Evolutionary conservation across 2,113 vertebrate species (phyloP), one percentile per base, ranked within the genome.

Genomic region (Rhizomys pruinosus): DNA sequence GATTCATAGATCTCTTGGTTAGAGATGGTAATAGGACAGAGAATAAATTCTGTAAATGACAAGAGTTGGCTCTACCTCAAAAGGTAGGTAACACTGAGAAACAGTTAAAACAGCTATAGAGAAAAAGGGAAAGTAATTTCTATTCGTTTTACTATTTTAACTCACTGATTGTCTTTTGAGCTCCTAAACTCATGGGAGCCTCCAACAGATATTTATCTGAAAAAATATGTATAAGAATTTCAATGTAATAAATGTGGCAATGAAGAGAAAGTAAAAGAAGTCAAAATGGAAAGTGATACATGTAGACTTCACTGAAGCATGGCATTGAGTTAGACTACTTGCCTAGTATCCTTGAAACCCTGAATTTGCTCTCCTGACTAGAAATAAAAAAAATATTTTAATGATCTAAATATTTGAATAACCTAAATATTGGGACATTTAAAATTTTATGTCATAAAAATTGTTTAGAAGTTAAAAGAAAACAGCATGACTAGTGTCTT

Each of bases 391-490:
- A 20, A 29, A 0, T 5, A 12, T 61, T 68, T 66, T 39, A 82
- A 47, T n/a, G 27, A 91, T 55, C 3, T 59, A 94, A 74, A 17
- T 64, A 72, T 87, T 69, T 81, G 57, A 7, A 32, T 80, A 1
- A 87, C 73, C 84, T 77, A 84, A 57, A 73, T 39, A 84, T 63
- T 90, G 10, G 64, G 10, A 64, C 7, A 61, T 22, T 64, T 78
- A 32, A 80, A 68, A 64, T 55, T 79, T 76, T 37, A 93, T 25
- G 39, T 61, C 77, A 79, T 91, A 92, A 90, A 55, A 90, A 63
- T 47, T 0, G 25, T 78, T 88, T 76, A 44, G 64, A 69, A 90
- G 59, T 59, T 80, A 32, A 69, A 82, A 81, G 55, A 16, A 52
- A 63, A 29, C 61, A 20, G 7, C 57, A 34, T 92, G 64, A 81